Evolutionary conservation across 1,140 invertebrate species (phyloP).

Genomic region (Saxidomus purpurata): DNA sequence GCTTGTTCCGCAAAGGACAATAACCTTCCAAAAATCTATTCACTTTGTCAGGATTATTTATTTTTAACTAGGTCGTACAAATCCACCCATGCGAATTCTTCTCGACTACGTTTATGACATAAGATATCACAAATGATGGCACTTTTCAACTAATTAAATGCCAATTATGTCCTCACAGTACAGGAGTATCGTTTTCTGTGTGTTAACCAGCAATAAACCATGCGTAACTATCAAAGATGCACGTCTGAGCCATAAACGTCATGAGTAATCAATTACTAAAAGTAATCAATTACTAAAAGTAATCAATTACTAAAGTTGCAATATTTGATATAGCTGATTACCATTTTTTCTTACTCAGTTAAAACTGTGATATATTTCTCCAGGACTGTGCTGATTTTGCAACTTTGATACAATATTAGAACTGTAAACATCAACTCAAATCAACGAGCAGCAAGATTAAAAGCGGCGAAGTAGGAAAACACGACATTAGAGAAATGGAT

Average conservation of each 20-base stretch:
- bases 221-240: background rate
- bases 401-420: too few species aligned
- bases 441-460: too few species aligned
- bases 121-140: background rate
- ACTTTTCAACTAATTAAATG: conserved; percentile 24
- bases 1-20: too few species aligned
- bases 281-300: conserved; percentile 9
- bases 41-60: too few species aligned
- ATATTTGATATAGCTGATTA: background rate
- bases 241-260: background rate
- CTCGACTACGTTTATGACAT: background rate
- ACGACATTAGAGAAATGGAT: too few species aligned
- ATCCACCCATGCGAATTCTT: background rate
- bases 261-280: background rate
- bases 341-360: too few species aligned
- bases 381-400: too few species aligned
- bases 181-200: background rate
- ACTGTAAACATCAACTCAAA: too few species aligned
- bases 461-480: too few species aligned
- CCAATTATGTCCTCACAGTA: background rate
- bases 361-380: too few species aligned
- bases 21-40: too few species aligned
- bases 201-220: background rate
- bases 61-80: background rate
- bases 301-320: background rate